phyloP scores from a whole-genome alignment of 2,113 vertebrate genomes.

The Gambusia affinis region DNA sequence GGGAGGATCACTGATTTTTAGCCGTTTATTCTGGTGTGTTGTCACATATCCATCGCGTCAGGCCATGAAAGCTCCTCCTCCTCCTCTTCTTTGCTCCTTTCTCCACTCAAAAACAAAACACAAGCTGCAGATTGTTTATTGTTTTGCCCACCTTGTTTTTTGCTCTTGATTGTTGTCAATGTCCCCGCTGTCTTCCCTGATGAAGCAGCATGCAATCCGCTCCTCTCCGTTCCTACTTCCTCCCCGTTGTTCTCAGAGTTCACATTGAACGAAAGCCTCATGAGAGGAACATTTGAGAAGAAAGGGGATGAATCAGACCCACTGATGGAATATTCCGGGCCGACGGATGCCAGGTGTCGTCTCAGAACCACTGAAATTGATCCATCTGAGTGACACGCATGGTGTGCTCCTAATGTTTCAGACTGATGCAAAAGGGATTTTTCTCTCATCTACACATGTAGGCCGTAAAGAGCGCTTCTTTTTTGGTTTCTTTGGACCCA shows the following conservation, averaged over 20 bases:
- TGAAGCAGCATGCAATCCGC: slow-evolving; percentile 1
- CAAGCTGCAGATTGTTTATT: slow-evolving; percentile 49
- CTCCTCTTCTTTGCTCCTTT: slow-evolving; percentile 14
- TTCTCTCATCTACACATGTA: slow-evolving; percentile 19
- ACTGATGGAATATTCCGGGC: slow-evolving; percentile 26
- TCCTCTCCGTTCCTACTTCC: slow-evolving; percentile 24
- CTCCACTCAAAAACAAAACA: slow-evolving; percentile 44
- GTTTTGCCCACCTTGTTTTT: slow-evolving; percentile 55
- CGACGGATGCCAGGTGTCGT: slow-evolving; percentile 23
- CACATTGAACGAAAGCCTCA: neutral
- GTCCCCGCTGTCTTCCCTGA: slow-evolving; percentile 35
- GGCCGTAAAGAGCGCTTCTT: slow-evolving; percentile 13
- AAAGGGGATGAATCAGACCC: slow-evolving; percentile 28
- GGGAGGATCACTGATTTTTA: neutral
- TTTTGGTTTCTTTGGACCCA: slow-evolving; percentile 16
- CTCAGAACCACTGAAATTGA: slow-evolving; percentile 29
- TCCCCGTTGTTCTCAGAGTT: slow-evolving; percentile 41
- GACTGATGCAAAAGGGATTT: slow-evolving; percentile 11
- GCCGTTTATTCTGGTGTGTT: slow-evolving; percentile 19
- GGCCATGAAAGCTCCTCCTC: slow-evolving; percentile 29
- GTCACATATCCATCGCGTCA: slow-evolving; percentile 40
- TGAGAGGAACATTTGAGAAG: neutral
- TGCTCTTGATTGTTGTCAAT: slow-evolving; percentile 51
- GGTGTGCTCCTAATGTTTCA: slow-evolving; percentile 5
- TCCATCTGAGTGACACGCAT: slow-evolving; percentile 29